Percentiles rank a stretch among this genome's conserved stretches.
Conservation (phyloP, 2,888 invertebrate species). For the Pterobdella sp. region DNA sequence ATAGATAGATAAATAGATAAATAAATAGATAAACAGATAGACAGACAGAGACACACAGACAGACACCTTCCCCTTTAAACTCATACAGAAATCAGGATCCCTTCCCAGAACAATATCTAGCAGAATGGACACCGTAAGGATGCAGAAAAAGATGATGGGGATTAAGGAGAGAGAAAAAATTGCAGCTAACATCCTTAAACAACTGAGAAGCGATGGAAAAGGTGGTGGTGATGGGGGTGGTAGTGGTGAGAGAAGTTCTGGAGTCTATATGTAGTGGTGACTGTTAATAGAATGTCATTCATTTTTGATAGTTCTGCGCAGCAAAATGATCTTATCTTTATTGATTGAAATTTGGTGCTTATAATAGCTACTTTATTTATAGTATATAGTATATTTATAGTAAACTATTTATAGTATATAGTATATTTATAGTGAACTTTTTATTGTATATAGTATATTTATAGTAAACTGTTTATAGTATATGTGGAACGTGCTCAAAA, state of each 20-base stretch:
- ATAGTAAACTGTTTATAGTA: too few species aligned
- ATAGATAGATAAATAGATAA: neutral
- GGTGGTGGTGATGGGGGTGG: neutral
- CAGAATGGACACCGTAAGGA: neutral
- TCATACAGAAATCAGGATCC: too few species aligned
- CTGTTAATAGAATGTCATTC: neutral
- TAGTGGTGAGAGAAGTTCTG: too few species aligned
- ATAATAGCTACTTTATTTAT: too few species aligned
- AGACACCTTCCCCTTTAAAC: neutral
- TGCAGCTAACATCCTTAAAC: neutral
- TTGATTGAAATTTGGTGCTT: too few species aligned
- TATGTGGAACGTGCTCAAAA: too few species aligned
- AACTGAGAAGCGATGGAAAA: neutral
- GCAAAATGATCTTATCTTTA: too few species aligned
- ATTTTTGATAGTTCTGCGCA: too few species aligned
- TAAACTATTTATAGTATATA: too few species aligned
- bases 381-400: too few species aligned
- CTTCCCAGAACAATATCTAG: neutral
- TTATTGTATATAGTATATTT: too few species aligned
- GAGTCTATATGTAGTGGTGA: neutral
- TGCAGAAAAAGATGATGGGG: neutral
- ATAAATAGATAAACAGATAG: neutral
- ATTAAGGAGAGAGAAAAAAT: conserved; percentile 12
- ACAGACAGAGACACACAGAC: neutral
- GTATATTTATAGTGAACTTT: too few species aligned